Conservation (phyloP, 2,113 vertebrate species). For the Caranx ignobilis region DNA sequence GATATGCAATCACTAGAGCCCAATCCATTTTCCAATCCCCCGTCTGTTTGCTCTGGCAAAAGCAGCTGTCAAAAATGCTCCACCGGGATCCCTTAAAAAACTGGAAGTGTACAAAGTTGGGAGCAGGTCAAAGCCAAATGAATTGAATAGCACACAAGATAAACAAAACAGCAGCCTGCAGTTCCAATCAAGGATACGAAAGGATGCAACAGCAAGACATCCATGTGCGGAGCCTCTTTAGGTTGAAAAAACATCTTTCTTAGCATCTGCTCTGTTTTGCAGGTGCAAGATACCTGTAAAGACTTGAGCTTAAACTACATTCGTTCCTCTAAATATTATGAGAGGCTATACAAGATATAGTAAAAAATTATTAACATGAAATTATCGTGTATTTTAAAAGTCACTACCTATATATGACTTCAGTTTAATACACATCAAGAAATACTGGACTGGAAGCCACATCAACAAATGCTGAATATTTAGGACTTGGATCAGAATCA, state of each 20-base stretch:
- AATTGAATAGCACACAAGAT: not conserved
- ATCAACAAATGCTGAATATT: constrained; percentile 7
- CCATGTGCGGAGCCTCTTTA: not conserved
- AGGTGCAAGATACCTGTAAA: not conserved
- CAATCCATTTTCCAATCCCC: not conserved
- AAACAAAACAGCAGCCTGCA: constrained; percentile 1
- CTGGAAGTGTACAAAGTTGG: not conserved
- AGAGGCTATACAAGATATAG: not conserved
- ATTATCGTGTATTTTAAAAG: not conserved
- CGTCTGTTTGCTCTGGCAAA: not conserved
- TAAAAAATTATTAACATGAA: not conserved
- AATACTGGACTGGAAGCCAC: not conserved
- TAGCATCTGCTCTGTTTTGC: not conserved
- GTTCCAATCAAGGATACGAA: not conserved
- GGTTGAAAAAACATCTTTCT: not conserved
- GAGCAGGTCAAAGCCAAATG: not conserved
- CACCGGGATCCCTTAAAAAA: not conserved
- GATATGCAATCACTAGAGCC: not conserved
- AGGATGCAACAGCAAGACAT: not conserved
- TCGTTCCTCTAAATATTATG: too few relatives aligned
- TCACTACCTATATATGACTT: not conserved
- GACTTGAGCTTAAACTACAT: not conserved
- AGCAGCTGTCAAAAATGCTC: constrained; percentile 1
- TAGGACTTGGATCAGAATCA: constrained; percentile 7
- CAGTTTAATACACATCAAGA: not conserved